Percentiles rank a stretch among this genome's conserved stretches.
Conservation (phyloP, 2,797 vertebrate genomes). For the Etheostoma perlongum region DNA sequence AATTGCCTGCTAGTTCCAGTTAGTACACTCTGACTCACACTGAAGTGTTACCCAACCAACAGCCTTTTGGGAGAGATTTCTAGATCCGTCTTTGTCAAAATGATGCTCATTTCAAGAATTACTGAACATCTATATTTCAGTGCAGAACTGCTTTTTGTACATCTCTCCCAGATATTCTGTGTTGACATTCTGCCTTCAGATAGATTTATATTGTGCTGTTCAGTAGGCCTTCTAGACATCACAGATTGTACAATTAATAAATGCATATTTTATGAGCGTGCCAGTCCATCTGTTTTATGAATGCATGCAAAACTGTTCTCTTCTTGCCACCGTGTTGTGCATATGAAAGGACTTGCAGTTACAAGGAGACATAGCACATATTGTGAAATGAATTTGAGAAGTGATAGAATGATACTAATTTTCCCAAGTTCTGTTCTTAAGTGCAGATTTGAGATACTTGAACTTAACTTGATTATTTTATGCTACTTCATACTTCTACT, state of each 20-base stretch:
- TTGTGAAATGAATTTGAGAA: background rate
- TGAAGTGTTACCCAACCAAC: slow-evolving; percentile 62
- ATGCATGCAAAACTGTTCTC: slow-evolving; percentile 65
- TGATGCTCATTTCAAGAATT: slow-evolving; percentile 61
- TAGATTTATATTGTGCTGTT: slow-evolving; percentile 53
- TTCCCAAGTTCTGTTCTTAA: background rate
- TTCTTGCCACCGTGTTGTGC: slow-evolving; percentile 50
- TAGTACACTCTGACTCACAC: slow-evolving; percentile 64
- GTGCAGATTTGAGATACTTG: background rate
- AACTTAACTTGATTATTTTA: background rate
- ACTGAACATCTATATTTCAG: slow-evolving; percentile 62
- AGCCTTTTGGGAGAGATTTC: slow-evolving; percentile 50
- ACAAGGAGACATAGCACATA: background rate
- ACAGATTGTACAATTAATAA: slow-evolving; percentile 81
- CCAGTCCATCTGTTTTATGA: slow-evolving; percentile 79
- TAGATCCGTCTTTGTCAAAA: slow-evolving; percentile 63
- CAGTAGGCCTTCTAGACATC: slow-evolving; percentile 60
- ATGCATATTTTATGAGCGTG: slow-evolving; percentile 76
- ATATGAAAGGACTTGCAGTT: slow-evolving; percentile 44
- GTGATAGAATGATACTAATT: slow-evolving; percentile 5
- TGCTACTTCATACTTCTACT: background rate
- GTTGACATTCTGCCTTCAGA: slow-evolving; percentile 47
- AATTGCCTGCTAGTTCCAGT: slow-evolving; percentile 67
- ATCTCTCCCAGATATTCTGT: slow-evolving; percentile 31
- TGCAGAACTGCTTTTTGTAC: slow-evolving; percentile 36